Conservation (phyloP, 2,113 vertebrate species). For the Triplophysa tibetana region DNA sequence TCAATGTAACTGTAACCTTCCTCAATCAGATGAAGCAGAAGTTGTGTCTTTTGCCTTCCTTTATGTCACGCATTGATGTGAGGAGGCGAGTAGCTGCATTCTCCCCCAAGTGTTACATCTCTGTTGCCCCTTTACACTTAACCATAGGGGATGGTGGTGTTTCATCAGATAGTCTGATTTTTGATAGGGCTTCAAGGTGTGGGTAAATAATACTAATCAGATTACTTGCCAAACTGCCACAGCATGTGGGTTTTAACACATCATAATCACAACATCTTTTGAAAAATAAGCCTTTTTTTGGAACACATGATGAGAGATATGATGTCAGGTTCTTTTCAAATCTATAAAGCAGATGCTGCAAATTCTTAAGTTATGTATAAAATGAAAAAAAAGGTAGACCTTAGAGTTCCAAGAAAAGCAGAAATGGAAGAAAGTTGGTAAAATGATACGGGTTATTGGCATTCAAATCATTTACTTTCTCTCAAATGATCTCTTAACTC, state of each 20-base stretch:
- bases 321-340: constrained; percentile 49
- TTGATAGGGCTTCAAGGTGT: constrained; percentile 60
- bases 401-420: too few species aligned
- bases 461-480: too few species aligned
- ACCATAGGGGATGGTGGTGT: constrained; percentile 63
- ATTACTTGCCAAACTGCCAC: constrained; percentile 64
- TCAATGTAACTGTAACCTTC: constrained; percentile 56
- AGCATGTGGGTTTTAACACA: constrained; percentile 62
- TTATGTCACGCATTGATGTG: constrained; percentile 61
- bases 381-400: constrained; percentile 13
- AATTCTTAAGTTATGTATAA: constrained; percentile 27
- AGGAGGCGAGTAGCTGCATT: constrained; percentile 61
- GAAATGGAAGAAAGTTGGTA: too few species aligned
- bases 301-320: constrained; percentile 42
- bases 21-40: constrained; percentile 58
- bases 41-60: constrained; percentile 48
- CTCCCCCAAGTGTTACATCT: constrained; percentile 67
- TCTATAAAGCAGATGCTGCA: constrained; percentile 52
- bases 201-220: constrained; percentile 61
- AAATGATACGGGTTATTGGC: not conserved
- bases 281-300: constrained; percentile 62
- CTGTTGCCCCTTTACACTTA: constrained; percentile 66
- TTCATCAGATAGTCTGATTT: constrained; percentile 63
- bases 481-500: too few species aligned
- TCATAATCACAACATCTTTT: constrained; percentile 63